Conservation (phyloP, 2,113 vertebrate genomes). For the Mohoua ochrocephala region DNA sequence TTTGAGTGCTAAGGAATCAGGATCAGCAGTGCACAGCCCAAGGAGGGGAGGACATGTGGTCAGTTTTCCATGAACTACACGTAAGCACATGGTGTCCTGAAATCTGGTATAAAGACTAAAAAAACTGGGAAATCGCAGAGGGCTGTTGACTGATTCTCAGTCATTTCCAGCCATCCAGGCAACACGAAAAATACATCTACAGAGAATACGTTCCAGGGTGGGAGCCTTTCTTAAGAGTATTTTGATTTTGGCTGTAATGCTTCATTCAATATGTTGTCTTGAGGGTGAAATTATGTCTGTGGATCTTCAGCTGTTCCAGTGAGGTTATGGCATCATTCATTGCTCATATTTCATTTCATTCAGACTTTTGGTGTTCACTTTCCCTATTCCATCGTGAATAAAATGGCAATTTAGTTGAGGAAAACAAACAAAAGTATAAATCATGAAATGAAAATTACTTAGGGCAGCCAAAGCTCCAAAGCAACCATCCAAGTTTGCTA, state of each 20-base stretch:
- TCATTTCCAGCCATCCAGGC: neutral
- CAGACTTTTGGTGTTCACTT: neutral
- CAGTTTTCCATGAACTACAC: neutral
- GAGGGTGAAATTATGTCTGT: neutral
- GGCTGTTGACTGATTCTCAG: neutral
- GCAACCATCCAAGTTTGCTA: neutral
- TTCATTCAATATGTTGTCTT: neutral
- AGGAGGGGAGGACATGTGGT: neutral
- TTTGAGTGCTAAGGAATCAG: neutral
- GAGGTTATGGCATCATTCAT: neutral
- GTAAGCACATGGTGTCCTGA: neutral
- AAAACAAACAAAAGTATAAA: neutral
- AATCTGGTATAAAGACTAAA: neutral
- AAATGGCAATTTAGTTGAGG: neutral
- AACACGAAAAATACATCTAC: neutral
- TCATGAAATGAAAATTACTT: neutral
- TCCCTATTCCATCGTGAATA: neutral
- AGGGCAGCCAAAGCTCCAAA: neutral
- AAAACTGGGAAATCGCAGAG: neutral
- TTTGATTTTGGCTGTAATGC: neutral
- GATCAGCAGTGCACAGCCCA: neutral
- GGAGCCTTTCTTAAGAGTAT: neutral
- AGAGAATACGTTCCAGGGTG: neutral
- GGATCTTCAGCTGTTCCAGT: neutral
- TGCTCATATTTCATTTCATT: neutral